Evolutionary conservation across 2,888 invertebrate species (phyloP).

Genomic region (Leptopilina syphax): DNA sequence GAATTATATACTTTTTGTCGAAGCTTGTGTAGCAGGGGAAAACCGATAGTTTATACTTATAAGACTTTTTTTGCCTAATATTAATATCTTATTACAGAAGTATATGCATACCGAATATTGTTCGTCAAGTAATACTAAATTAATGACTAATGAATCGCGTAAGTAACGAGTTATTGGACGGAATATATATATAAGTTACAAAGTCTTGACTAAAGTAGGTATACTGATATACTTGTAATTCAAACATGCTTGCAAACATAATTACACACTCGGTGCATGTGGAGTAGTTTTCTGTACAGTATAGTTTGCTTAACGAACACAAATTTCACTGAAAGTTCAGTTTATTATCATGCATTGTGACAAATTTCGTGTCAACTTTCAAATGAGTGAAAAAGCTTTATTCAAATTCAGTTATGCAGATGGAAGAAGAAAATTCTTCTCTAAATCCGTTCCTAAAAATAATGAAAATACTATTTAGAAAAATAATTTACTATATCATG

Average conservation of each 20-base stretch:
- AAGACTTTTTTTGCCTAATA: too few species aligned
- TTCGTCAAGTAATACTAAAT: too few species aligned
- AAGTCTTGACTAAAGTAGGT: conserved; percentile 9
- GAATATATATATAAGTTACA: conserved; percentile 36
- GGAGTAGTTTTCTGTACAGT: conserved; percentile 51
- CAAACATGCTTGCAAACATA: conserved; percentile 62
- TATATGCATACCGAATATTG: too few species aligned
- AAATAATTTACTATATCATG: too few species aligned
- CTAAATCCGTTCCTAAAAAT: too few species aligned
- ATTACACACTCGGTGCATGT: conserved; percentile 55
- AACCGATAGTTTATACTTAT: too few species aligned
- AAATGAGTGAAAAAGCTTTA: background rate
- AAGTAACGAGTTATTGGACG: conserved; percentile 29
- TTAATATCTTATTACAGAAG: too few species aligned
- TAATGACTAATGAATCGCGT: background rate
- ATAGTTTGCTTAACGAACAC: conserved; percentile 58
- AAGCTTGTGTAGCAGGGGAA: too few species aligned
- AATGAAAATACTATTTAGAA: too few species aligned
- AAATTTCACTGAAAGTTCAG: conserved; percentile 26
- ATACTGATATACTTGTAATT: conserved; percentile 54
- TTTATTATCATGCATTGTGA: conserved; percentile 13
- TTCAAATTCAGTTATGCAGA: background rate
- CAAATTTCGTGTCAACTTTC: conserved; percentile 1
- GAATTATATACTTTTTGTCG: too few species aligned
- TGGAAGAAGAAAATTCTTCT: too few species aligned